Conservation (phyloP, 1,140 invertebrate genomes). For the Diorhabda carinulata region DNA sequence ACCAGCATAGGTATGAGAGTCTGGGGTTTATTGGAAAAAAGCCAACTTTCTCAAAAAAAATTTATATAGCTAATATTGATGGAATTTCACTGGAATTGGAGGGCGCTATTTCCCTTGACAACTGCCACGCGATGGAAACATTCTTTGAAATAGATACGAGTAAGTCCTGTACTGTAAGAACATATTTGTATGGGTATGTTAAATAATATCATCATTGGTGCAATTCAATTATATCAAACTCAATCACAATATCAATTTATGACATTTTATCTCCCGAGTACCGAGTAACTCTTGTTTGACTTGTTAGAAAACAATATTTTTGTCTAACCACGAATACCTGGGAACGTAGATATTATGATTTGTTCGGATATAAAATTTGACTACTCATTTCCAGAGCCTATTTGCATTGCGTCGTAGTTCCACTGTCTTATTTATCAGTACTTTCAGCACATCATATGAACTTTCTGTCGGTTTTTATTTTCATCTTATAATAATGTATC, state of each 20-base stretch:
- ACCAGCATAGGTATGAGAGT: not conserved
- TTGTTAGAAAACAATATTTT: not conserved
- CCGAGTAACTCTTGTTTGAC: not conserved
- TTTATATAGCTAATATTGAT: not conserved
- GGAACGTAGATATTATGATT: too few relatives aligned
- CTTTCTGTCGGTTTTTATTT: too few relatives aligned
- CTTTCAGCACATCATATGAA: too few relatives aligned
- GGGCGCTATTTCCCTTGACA: not conserved
- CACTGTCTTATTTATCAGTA: too few relatives aligned
- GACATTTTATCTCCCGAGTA: not conserved
- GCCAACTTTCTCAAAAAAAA: constrained; percentile 3
- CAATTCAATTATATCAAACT: not conserved
- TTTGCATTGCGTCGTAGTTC: too few relatives aligned
- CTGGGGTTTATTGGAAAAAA: constrained; percentile 1
- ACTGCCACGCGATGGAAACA: not conserved
- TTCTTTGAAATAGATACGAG: not conserved
- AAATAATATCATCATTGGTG: not conserved
- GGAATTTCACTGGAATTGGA: not conserved
- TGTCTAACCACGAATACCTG: not conserved
- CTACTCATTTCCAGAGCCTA: too few relatives aligned
- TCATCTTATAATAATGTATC: too few relatives aligned
- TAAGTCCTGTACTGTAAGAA: not conserved
- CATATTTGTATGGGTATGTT: not conserved
- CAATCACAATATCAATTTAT: not conserved
- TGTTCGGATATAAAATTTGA: too few relatives aligned